Evolutionary conservation across 2,888 invertebrate species (phyloP), one percentile per base, ranked within the genome.

Genomic region (Hoplodrina blanda): DNA sequence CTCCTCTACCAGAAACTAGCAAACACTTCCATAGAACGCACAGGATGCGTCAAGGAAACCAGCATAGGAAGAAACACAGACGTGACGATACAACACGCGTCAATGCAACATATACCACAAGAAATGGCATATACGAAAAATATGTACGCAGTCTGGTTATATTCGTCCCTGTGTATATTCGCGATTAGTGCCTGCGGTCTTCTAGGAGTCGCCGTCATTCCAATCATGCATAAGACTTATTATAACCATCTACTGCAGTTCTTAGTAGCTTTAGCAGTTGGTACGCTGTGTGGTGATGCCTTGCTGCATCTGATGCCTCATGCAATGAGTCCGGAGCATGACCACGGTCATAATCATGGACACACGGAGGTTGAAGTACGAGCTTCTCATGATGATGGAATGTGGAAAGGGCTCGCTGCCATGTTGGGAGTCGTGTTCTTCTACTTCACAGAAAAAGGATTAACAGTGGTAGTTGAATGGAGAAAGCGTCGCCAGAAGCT

Each of bases 221-320:
- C 99, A 0, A 97, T 98, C 53, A 98, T 99, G 98, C 98, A 98
- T 91, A 97, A 98, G 85, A 97, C 97, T 19, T 98, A 98, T 91
- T 99, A 99, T 91, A 98, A 99, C 87, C 98, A 98, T 82, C 93
- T 99, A 46, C 96, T 99, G 64, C 99, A 99, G 92, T 99, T 99
- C 92, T 96, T 99, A 76, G 98, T 99, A 4, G 99, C 99, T 0
- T 95, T 99, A 81, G 99, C 99, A 19, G 98, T 99, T 46, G 99
- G 99, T 0, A 98, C 99, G 0, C 95, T 99, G 70, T 97, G 98
- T 57, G 99, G 99, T 0, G 99, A 99, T 94, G 99, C 99, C 0
- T 94, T 99, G 56, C 94, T 99, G 72, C 99, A 99, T 96, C 96
- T 99, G 41, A 96, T 99, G 91, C 99, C 99, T 25, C 98, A 99